Conservation (phyloP, 2,888 invertebrate species). For the Byasa hedistus region DNA sequence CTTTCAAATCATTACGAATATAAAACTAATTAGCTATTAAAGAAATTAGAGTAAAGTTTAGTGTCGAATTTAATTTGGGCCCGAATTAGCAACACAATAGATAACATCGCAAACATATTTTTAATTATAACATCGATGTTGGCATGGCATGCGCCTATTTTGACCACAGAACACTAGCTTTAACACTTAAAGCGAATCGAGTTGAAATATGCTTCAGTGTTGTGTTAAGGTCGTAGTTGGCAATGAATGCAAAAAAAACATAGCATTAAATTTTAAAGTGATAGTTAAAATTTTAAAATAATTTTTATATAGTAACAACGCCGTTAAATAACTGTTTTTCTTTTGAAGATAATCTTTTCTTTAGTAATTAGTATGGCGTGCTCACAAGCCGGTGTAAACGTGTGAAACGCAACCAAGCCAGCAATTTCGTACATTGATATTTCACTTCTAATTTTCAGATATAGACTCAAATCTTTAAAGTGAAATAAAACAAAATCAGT, state of each 20-base stretch:
- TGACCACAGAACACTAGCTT: constrained; percentile 14
- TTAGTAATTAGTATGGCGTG: constrained; percentile 28
- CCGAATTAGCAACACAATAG: constrained; percentile 53
- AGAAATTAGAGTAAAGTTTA: constrained; percentile 14
- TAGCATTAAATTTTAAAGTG: background rate
- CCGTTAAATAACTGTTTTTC: background rate
- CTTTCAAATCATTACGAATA: background rate
- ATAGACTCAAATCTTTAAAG: background rate
- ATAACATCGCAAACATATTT: constrained; percentile 46
- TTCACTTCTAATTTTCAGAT: background rate
- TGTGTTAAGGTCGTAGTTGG: background rate
- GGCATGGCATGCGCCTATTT: constrained; percentile 69
- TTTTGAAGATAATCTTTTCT: background rate
- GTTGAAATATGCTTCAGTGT: constrained; percentile 27
- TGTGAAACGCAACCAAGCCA: constrained; percentile 19
- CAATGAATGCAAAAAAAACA: constrained; percentile 1
- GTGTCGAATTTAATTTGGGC: constrained; percentile 17
- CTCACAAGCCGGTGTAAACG: constrained; percentile 20
- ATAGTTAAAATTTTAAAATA: background rate
- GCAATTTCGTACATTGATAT: background rate
- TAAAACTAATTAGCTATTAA: background rate
- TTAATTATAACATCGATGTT: constrained; percentile 45
- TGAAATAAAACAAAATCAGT: background rate
- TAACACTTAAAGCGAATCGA: constrained; percentile 26
- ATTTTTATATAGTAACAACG: background rate